Evolutionary conservation across 2,797 vertebrate genomes (phyloP), one percentile per base, ranked within the genome.

Genomic region (Argentina silus): DNA sequence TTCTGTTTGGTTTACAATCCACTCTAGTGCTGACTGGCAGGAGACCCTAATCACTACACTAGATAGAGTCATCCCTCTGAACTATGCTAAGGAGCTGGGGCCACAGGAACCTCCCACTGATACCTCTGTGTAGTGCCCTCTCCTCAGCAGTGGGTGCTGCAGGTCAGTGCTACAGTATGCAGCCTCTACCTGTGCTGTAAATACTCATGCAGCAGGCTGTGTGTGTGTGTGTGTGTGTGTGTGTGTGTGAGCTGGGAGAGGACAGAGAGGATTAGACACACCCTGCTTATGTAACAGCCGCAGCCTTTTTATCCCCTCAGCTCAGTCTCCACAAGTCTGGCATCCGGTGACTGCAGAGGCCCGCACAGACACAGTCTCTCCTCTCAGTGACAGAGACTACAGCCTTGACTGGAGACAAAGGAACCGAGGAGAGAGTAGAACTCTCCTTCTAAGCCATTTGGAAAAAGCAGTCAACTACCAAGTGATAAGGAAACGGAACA

Each of bases 211-310:
- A 61, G 36, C 68, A 60, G 63, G 74, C 57, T 48, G 27, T 59
- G 48, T 36, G 50, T 61, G 64, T 77, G 67, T 72, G 23, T 66
- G 1, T 53, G 64, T 75, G 67, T 72, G 60, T 68, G 44, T 51
- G 75, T 70, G 61, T 1, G 6, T 76, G 60, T 45, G 51, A 42
- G 59, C 19, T 72, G 19, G 55, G 56, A 55, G 60, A 56, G 60
- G 67, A 48, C 73, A 71, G 70, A 88, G 74, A 81, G 84, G 88
- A 91, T 93, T 91, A 91, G 74, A 78, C 80, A 79, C 81, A 82
- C 85, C 82, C 79, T 70, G 71, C 68, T 90, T 88, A 85, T 43
- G 59, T 76, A 86, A 90, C 53, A 82, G 70, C 70, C 50, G 67
- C 9, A 72, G 62, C 57, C 71, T 77, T 69, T 78, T 77, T 82